phyloP scores from a whole-genome alignment of 2,113 vertebrate species.

The Corythornis madagascariensis region DNA sequence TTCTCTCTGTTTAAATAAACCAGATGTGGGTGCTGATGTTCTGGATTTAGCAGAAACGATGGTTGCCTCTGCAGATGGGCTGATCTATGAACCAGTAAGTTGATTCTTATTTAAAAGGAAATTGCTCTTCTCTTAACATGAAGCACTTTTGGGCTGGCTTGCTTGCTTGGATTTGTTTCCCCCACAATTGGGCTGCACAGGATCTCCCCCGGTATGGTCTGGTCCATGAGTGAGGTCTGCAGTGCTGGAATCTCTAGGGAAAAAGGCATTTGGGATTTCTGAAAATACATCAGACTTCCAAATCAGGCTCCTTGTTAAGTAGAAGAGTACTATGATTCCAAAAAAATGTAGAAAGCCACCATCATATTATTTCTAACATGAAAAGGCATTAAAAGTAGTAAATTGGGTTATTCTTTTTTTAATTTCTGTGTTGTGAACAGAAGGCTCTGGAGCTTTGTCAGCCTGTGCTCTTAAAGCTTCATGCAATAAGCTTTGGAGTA shows the following conservation, averaged over 20 bases:
- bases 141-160: background rate
- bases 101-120: background rate
- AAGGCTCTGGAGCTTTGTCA: background rate
- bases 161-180: background rate
- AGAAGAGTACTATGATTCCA: background rate
- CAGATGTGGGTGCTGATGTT: constrained; percentile 96
- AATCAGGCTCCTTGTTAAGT: background rate
- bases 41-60: constrained; percentile 97
- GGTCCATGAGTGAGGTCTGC: background rate
- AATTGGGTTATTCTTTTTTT: background rate
- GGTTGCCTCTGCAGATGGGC: constrained; percentile 90
- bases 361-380: background rate
- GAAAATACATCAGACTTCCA: background rate
- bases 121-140: background rate
- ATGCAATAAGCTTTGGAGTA: background rate
- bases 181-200: background rate
- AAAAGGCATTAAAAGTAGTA: background rate
- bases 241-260: background rate
- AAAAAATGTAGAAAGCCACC: background rate
- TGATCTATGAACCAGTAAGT: constrained; percentile 94
- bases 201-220: background rate
- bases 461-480: background rate
- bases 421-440: background rate
- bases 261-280: background rate
- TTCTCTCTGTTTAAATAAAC: constrained; percentile 24